Percentiles rank a stretch among this genome's conserved stretches.
Evolutionary conservation across 1,140 invertebrate species (phyloP).

Genomic region (Phocides pigmalion): DNA sequence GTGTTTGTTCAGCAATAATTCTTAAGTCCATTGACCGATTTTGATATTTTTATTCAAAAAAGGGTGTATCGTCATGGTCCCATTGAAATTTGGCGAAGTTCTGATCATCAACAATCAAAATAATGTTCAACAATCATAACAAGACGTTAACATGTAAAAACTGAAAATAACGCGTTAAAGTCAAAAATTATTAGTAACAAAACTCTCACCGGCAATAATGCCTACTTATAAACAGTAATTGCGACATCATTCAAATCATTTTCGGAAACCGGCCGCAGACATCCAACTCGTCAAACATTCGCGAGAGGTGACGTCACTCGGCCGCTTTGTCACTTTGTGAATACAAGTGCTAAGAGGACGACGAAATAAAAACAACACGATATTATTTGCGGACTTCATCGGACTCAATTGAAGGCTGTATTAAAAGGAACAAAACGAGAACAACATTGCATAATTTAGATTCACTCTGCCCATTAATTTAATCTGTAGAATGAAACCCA

Average conservation of each 20-base stretch:
- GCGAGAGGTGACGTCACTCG: slow-evolving; percentile 67
- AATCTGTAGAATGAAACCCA: slow-evolving; percentile 17
- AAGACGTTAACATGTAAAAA: too few relatives aligned
- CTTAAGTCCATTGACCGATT: too few relatives aligned
- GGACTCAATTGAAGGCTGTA: slow-evolving; percentile 46
- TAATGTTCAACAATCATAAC: too few relatives aligned
- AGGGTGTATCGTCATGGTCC: too few relatives aligned
- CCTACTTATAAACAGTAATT: neutral
- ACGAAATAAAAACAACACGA: slow-evolving; percentile 68
- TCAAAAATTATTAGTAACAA: neutral
- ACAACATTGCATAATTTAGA: slow-evolving; percentile 9
- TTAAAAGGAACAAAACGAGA: slow-evolving; percentile 18
- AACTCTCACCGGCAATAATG: neutral
- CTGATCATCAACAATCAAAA: too few relatives aligned
- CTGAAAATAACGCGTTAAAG: too few relatives aligned
- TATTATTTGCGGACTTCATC: slow-evolving; percentile 58
- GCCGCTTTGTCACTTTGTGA: slow-evolving; percentile 61
- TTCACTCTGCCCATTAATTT: slow-evolving; percentile 11
- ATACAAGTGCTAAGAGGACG: slow-evolving; percentile 57
- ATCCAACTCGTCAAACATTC: slow-evolving; percentile 47
- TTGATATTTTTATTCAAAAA: too few relatives aligned
- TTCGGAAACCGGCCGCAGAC: slow-evolving; percentile 7
- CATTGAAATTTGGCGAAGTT: too few relatives aligned
- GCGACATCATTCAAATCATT: neutral
- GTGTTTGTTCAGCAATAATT: too few relatives aligned